phyloP scores from a whole-genome alignment of 1,140 invertebrate species.

The Galleria mellonella region DNA sequence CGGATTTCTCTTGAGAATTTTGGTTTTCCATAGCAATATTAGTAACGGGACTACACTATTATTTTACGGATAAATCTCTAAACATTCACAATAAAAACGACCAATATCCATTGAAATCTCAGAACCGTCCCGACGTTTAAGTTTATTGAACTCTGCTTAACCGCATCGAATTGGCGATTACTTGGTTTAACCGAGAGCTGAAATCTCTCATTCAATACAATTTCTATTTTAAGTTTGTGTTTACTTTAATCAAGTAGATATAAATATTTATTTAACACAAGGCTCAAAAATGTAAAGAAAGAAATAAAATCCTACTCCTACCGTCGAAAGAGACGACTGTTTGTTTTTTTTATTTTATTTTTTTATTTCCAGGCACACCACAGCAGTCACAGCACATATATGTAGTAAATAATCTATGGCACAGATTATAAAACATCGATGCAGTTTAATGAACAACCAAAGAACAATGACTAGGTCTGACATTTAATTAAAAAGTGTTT shows the following conservation, averaged over 20 bases:
- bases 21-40: slow-evolving; percentile 57
- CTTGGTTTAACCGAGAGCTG: slow-evolving; percentile 6
- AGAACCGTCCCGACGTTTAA: slow-evolving; percentile 33
- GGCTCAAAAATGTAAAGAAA: slow-evolving; percentile 12
- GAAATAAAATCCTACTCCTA: slow-evolving; percentile 2
- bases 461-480: too few species aligned
- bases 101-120: slow-evolving; percentile 51
- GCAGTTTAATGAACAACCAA: too few species aligned
- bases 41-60: slow-evolving; percentile 15
- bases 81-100: slow-evolving; percentile 45
- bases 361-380: too few species aligned
- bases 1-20: slow-evolving; percentile 49
- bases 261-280: slow-evolving; percentile 9
- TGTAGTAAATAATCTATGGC: too few species aligned
- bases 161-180: slow-evolving; percentile 12
- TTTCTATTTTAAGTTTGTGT: slow-evolving; percentile 14
- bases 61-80: slow-evolving; percentile 26
- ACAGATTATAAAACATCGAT: too few species aligned
- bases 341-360: slow-evolving; percentile 10
- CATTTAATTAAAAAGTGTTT: too few species aligned
- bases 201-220: slow-evolving; percentile 15
- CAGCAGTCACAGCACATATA: too few species aligned
- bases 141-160: slow-evolving; percentile 54
- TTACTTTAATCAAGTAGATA: slow-evolving; percentile 19
- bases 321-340: slow-evolving; percentile 19